phyloP scores from a whole-genome alignment of 2,888 invertebrate species.

The Thereva unica region DNA sequence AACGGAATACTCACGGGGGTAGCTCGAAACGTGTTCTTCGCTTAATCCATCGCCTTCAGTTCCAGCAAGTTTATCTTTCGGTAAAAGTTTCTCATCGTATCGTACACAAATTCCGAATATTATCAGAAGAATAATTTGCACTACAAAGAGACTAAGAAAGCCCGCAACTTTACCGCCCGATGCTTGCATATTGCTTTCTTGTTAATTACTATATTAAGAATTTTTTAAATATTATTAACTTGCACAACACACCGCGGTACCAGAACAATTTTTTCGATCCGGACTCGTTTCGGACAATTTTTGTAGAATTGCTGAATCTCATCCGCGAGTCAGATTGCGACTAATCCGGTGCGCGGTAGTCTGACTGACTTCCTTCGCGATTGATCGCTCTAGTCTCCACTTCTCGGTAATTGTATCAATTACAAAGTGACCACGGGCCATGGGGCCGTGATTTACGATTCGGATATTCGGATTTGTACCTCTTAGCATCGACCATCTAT shows the following conservation, averaged over 20 bases:
- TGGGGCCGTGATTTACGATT: constrained; percentile 16
- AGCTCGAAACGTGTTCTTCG: constrained; percentile 56
- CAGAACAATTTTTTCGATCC: too few species aligned
- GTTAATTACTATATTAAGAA: too few species aligned
- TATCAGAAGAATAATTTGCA: constrained; percentile 61
- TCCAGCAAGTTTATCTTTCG: constrained; percentile 42
- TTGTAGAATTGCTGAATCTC: too few species aligned
- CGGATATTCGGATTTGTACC: constrained; percentile 11
- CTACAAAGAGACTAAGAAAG: constrained; percentile 58
- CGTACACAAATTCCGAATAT: constrained; percentile 61
- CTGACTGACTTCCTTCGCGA: constrained; percentile 14
- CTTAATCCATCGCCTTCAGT: constrained; percentile 52
- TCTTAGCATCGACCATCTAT: constrained; percentile 13
- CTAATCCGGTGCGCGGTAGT: too few species aligned
- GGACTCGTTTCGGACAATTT: too few species aligned
- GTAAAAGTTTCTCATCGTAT: constrained; percentile 56
- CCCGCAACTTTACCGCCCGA: constrained; percentile 54
- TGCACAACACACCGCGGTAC: too few species aligned
- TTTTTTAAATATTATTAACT: too few species aligned
- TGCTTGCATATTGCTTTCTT: constrained; percentile 51
- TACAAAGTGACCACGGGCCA: constrained; percentile 1
- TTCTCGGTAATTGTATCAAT: constrained; percentile 31
- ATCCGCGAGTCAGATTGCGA: too few species aligned
- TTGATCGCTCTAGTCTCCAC: constrained; percentile 2
- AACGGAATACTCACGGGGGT: constrained; percentile 55